Conservation (phyloP, 2,797 vertebrate species). For the Peromyscus melanophrys region DNA sequence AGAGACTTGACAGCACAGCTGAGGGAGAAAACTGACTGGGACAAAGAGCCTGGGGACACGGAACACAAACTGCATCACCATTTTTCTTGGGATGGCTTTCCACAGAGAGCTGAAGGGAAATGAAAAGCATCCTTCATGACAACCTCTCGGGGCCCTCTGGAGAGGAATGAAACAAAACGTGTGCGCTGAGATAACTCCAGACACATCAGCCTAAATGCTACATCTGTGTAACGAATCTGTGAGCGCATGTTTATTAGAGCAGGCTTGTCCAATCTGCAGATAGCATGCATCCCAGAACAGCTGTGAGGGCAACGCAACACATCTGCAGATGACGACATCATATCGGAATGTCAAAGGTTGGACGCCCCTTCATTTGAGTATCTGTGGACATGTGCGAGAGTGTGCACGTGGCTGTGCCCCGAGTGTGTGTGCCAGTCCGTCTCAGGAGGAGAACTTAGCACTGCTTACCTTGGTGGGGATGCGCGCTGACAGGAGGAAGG, state of each 20-base stretch:
- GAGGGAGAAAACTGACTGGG: neutral
- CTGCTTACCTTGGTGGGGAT: constrained; percentile 95
- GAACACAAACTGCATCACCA: neutral
- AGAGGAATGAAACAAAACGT: neutral
- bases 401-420: accelerated
- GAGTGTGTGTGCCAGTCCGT: too few species aligned
- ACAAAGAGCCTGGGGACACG: neutral
- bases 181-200: neutral
- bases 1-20: neutral
- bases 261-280: neutral
- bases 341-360: neutral
- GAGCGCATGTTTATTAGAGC: neutral
- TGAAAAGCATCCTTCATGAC: neutral
- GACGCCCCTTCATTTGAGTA: neutral
- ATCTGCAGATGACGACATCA: neutral
- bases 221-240: neutral
- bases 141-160: neutral
- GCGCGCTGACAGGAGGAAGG: constrained; percentile 94
- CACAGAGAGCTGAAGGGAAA: neutral
- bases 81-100: neutral
- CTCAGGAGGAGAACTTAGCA: accelerated
- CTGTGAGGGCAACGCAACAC: neutral
- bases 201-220: neutral
- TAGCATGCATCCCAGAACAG: neutral
- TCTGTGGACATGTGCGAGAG: neutral